Evolutionary conservation across 2,888 invertebrate genomes (phyloP).

Genomic region (Synergus itoensis): DNA sequence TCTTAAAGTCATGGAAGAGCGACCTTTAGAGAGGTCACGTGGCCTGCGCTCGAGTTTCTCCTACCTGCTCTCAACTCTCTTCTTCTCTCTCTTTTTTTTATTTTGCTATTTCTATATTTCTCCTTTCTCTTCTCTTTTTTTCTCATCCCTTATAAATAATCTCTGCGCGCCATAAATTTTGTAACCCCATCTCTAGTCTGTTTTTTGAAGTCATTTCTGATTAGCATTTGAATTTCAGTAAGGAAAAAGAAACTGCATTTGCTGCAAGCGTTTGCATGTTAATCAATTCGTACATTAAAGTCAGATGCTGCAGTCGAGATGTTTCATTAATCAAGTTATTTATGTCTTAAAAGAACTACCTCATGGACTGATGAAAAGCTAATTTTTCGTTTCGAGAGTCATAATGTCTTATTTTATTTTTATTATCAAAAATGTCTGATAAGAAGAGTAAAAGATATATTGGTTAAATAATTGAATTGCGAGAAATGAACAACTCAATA

Average conservation of each 20-base stretch:
- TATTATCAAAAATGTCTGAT: no score
- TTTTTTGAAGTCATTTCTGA: background rate
- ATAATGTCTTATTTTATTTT: no score
- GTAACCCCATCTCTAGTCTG: background rate
- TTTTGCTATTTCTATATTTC: slow-evolving; percentile 1
- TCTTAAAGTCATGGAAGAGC: slow-evolving; percentile 24
- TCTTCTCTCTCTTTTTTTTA: slow-evolving; percentile 29
- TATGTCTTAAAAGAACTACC: background rate
- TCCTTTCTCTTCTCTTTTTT: slow-evolving; percentile 3
- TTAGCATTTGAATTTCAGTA: background rate
- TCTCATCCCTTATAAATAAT: background rate
- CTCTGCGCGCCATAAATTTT: background rate
- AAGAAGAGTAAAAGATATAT: no score
- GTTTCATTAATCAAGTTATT: background rate
- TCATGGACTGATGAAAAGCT: background rate
- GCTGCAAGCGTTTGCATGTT: background rate
- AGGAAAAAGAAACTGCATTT: background rate
- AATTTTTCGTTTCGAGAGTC: no score
- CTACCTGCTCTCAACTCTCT: slow-evolving; percentile 29
- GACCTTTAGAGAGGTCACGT: slow-evolving; percentile 37
- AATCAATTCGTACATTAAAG: background rate
- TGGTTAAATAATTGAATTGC: no score
- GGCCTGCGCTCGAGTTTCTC: slow-evolving; percentile 38
- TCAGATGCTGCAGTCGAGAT: background rate
- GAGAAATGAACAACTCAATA: no score